Evolutionary conservation across 2,888 invertebrate species (phyloP), one percentile per base, ranked within the genome.

Genomic region (Drosophila lacicola): DNA sequence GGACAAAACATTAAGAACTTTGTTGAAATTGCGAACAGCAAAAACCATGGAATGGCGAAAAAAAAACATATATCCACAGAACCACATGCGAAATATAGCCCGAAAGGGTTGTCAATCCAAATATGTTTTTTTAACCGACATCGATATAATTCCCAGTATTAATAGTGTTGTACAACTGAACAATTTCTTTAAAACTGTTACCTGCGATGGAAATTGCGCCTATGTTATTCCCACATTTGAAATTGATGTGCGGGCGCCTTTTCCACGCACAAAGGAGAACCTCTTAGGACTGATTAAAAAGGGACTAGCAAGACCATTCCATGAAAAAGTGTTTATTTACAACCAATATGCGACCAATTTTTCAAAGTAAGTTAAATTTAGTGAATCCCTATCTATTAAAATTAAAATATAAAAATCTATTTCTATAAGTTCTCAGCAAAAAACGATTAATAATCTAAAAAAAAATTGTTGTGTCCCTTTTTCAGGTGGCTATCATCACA

Each of bases 281-380:
- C 92, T 98, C 64, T 93, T 97, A 56, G 93, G 96, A 58, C 92
- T 97, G 70, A 95, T 96, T 1, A 95, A 94, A 84, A 96, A 96
- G 88, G 96, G 96, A 55, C 92, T 97, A 51, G 97, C 97, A 0
- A 94, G 97, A 91, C 97, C 97, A 0, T 98, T 98, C 90, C 98
- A 98, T 91, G 95, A 97, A 88, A 97, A 97, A 92, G 97, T 98
- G 69, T 98, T 98, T 92, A 97, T 97, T 83, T 96, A 97, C 91
- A 98, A 98, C 91, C 98, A 98, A 92, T 97, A 95, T 89, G 97
- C 98, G 6, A 98, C 97, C 0, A 98, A 98, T 92, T 97, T 97
- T 92, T 95, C 96, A 39, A 95, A 95, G 97, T 96, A 90, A 51
- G 78, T 70, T n/a, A 1, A 21, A 4, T n/a, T 21, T 9, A 4